Base-by-base conservation (phyloP, 2,113 vertebrate genomes). In the Seriola rivoliana region DNA sequence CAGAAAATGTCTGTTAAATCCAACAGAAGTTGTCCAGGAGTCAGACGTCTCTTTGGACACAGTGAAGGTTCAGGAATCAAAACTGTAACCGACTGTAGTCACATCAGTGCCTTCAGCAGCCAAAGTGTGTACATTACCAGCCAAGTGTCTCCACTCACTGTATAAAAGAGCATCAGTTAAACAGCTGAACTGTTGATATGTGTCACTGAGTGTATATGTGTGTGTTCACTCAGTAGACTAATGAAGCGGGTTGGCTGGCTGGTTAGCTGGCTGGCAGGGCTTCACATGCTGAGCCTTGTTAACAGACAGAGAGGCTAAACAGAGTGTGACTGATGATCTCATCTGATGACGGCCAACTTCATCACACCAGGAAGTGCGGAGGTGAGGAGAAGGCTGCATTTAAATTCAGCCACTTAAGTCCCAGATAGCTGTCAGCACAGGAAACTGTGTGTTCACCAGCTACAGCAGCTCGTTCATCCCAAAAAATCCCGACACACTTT, bases 241-340 rank as follows among this genome's bases (percentile, higher is more conserved):
- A 89, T 78, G 78, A 72, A 84, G 71, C 12, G 9, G 29, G 52
- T 38, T 83, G 59, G 75, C 66, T 42, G 59, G 50, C 38, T 57
- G 70, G n/a, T 52, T 71, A 42, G 82, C 72, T 10, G 59, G 16
- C 77, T 85, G 81, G 75, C 81, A 71, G 65, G 50, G 68, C 77
- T 80, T 86, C 80, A 84, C 67, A 81, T 60, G 9, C 42, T 0
- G 23, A 65, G 75, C 44, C 34, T 70, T 5, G 63, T 40, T 34
- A 36, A 21, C 32, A 72, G 60, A 73, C 46, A 21, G 60, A 40
- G 42, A 82, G 40, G 13, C 57, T 52, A 80, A 85, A 85, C 71
- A 65, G 71, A 85, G 60, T 23, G 42, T 0, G 84, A 86, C 48
- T 38, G 74, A 82, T 52, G 67, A 23, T 29, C 34, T 4, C 0